Conservation (phyloP, 53 echinoderm and acorn worm species). For the Echinarachnius parma region DNA sequence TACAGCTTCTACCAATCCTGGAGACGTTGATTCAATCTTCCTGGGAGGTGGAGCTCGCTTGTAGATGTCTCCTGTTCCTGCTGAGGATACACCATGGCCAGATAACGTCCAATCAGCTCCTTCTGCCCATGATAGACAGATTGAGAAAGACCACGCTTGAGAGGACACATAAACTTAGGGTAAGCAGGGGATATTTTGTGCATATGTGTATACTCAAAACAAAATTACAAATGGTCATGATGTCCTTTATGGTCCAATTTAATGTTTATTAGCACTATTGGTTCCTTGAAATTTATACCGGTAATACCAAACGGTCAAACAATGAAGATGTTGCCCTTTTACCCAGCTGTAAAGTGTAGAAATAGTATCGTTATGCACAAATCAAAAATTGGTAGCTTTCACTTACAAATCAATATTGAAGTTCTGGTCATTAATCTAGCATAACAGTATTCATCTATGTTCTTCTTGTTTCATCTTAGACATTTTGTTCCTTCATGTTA, state of each 20-base stretch:
- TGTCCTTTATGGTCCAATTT: not conserved
- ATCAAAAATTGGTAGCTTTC: not conserved
- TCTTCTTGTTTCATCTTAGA: too few species aligned
- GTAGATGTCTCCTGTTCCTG: constrained; percentile 89
- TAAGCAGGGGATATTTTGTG: constrained; percentile 23
- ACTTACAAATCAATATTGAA: not conserved
- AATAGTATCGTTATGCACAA: not conserved
- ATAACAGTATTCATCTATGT: too few species aligned
- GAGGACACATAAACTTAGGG: constrained; percentile 66
- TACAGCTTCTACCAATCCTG: constrained; percentile 80
- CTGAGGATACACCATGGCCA: constrained; percentile 94
- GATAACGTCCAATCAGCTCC: constrained; percentile 77
- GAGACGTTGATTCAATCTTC: constrained; percentile 75
- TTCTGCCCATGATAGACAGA: constrained; percentile 80
- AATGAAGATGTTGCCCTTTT: not conserved
- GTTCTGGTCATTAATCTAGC: too few species aligned
- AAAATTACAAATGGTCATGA: not conserved
- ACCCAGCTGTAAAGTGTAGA: not conserved
- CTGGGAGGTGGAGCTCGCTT: constrained; percentile 85
- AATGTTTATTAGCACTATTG: not conserved
- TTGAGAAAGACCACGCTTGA: constrained; percentile 56
- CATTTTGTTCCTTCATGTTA: too few species aligned
- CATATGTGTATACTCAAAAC: not conserved
- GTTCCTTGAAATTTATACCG: not conserved
- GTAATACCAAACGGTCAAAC: not conserved